Evolutionary conservation across 2,797 vertebrate species (phyloP), one percentile per base, ranked within the genome.

Genomic region (Micrastur ruficollis): DNA sequence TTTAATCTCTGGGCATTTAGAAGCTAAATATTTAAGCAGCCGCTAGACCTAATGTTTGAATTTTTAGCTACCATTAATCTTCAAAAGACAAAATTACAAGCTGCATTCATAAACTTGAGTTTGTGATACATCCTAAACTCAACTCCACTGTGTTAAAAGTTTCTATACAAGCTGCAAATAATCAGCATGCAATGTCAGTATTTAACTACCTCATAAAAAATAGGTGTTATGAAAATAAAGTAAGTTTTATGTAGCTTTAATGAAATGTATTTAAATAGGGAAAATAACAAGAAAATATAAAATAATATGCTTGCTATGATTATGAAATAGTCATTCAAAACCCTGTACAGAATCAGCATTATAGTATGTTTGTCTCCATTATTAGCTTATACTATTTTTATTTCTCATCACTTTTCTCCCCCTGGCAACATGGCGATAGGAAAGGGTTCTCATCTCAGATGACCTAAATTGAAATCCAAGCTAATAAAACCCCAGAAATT

Each of bases 21-120:
- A 93, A 95, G 66, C 83, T 90, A 94, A 96, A 94, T 96, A 94
- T 95, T 96, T 92, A 94, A 92, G 86, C 71, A 95, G 65, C 75
- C 68, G 75, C 86, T 55, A 76, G 71, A 61, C 31, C 13, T 82
- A 72, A 53, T 80, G 44, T 92, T 97, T 93, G 74, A 94, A 53
- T 92, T 95, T 94, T 92, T 89, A 74, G 81, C 86, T 80, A 72
- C 65, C 7, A 11, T 85, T 71, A 62, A 65, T 76, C 31, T 85
- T 93, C 71, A 85, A 22, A 46, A 80, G 74, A 34, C 38, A 63
- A 63, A 92, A 70, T 93, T 85, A 11, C 20, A 62, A 78, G 25
- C 32, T 89, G 32, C 52, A 46, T 26, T 61, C 68, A 40, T 74
- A 71, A 95, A 87, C 36, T 29, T 56, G 40, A 92, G 71, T 50